A percentile compares a stretch with the other conserved stretches of the same genome.
phyloP scores from a whole-genome alignment of 2,797 vertebrate species.

The Microchirus variegatus region DNA sequence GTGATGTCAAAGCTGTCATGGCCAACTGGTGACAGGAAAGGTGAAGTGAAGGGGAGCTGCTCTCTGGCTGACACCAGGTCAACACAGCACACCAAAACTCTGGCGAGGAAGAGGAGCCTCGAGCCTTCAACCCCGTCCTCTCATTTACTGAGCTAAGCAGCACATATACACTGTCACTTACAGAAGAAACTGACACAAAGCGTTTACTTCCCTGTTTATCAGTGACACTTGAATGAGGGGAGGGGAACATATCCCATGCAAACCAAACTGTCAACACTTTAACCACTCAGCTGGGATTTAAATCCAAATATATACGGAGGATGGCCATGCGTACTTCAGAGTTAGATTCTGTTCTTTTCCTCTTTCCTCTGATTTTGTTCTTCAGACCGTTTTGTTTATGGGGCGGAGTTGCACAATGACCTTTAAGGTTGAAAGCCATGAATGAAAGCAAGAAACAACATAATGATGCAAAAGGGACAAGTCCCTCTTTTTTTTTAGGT shows the following conservation, averaged over 20 bases:
- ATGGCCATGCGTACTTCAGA: conserved; percentile 41
- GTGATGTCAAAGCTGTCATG: conserved; percentile 91
- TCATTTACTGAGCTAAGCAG: conserved; percentile 49
- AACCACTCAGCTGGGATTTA: conserved; percentile 59
- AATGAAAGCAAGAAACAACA: conserved; percentile 33
- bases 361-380: conserved; percentile 37
- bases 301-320: conserved; percentile 54
- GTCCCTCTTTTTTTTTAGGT: conserved; percentile 11
- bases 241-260: conserved; percentile 25
- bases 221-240: conserved; percentile 38
- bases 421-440: conserved; percentile 59
- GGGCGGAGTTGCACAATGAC: conserved; percentile 58
- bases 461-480: conserved; percentile 27
- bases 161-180: conserved; percentile 30
- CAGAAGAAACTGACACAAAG: conserved; percentile 20
- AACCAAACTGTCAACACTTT: conserved; percentile 60
- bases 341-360: conserved; percentile 17
- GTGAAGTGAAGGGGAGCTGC: conserved; percentile 13
- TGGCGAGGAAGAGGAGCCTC: conserved; percentile 31
- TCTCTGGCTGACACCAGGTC: conserved; percentile 10
- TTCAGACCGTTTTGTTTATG: conserved; percentile 54
- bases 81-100: conserved; percentile 42
- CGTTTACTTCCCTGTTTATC: conserved; percentile 42
- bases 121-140: conserved; percentile 14
- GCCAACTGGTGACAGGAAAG: conserved; percentile 89